These are phyloP conservation scores for Halcyon malimbica DNA, from an alignment of 2,113 vertebrate species.

Conservation along the genomic window DNA sequence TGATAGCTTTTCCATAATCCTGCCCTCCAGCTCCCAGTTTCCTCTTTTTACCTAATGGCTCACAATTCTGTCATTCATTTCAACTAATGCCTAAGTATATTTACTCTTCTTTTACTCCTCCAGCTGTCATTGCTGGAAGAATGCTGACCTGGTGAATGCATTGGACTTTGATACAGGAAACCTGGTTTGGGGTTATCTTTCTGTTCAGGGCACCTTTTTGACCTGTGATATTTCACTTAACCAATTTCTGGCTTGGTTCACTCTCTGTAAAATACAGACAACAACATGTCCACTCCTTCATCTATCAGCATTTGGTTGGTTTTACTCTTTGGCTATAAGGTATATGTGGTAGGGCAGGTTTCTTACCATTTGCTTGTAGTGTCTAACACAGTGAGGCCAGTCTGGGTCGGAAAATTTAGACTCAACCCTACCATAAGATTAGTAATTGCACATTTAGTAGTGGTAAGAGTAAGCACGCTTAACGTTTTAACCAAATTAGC, in stretches of 20 bases:
- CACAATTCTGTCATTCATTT: neutral
- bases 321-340: neutral
- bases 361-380: neutral
- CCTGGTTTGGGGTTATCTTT: neutral
- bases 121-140: neutral
- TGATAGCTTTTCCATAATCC: slow-evolving; percentile 19
- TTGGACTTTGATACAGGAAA: neutral
- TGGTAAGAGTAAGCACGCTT: neutral
- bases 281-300: neutral
- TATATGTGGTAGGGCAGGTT: neutral
- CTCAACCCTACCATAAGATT: neutral
- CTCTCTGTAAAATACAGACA: neutral
- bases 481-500: neutral
- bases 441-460: neutral
- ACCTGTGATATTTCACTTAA: neutral
- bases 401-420: neutral
- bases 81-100: neutral
- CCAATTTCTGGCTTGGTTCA: neutral
- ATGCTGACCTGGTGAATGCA: neutral
- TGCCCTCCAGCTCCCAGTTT: neutral
- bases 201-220: neutral
- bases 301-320: neutral
- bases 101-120: neutral
- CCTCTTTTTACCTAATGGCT: neutral
- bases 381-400: neutral